These are phyloP conservation scores for Pristionchus arcanus DNA, from an alignment of 2,888 invertebrate species.

Conservation along the genomic window DNA sequence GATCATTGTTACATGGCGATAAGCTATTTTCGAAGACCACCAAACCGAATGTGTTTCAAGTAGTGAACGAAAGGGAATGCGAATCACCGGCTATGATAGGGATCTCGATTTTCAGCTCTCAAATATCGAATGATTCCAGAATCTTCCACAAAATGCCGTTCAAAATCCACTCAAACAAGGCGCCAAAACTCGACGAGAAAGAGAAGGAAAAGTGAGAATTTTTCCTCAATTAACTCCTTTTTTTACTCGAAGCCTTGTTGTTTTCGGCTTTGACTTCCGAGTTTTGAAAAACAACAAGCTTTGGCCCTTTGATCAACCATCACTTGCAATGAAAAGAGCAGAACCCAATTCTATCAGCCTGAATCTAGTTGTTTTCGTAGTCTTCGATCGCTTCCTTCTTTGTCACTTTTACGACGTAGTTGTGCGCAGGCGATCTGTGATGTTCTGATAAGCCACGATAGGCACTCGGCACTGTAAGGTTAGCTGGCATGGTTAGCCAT, in stretches of 20 bases:
- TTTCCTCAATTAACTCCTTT: too few species aligned
- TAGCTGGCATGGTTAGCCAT: not conserved
- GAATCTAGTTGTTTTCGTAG: not conserved
- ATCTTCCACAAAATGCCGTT: slow-evolving; percentile 54
- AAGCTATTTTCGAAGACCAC: not conserved
- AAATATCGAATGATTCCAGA: not conserved
- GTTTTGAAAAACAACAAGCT: too few species aligned
- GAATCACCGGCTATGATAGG: not conserved
- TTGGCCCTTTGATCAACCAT: too few species aligned
- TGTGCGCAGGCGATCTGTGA: not conserved
- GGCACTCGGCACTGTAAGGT: not conserved
- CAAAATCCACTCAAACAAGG: slow-evolving; percentile 52
- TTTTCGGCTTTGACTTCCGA: too few species aligned
- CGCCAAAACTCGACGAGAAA: slow-evolving; percentile 14
- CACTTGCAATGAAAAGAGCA: too few species aligned
- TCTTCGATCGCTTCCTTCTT: not conserved
- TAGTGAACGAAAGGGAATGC: too few species aligned
- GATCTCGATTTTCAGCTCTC: not conserved
- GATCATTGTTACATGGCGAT: not conserved
- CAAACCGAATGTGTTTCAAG: too few species aligned
- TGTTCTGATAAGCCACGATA: not conserved
- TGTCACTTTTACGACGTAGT: not conserved
- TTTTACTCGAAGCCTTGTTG: too few species aligned
- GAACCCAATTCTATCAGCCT: too few species aligned
- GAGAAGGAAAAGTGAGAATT: slow-evolving; percentile 29